Evolutionary conservation across 2,888 invertebrate species (phyloP).

Genomic region (Hypselothyrea guttata): DNA sequence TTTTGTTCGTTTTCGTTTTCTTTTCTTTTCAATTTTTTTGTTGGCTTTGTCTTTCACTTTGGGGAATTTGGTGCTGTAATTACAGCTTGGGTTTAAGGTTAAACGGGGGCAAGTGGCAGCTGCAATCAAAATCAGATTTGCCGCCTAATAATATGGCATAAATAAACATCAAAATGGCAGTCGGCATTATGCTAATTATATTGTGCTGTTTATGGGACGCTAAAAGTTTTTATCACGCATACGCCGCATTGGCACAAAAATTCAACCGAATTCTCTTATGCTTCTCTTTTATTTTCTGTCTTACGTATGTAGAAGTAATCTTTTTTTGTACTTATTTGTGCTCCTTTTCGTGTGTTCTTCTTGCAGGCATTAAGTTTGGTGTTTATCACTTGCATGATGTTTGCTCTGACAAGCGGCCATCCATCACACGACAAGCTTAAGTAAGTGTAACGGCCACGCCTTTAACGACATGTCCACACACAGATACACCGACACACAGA

Average conservation of each 20-base stretch:
- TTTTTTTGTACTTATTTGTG: neutral
- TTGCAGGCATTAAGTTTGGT: slow-evolving; percentile 71
- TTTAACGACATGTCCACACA: slow-evolving; percentile 38
- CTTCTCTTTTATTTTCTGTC: neutral
- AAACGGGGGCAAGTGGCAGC: neutral
- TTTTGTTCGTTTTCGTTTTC: too few relatives aligned
- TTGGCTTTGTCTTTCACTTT: neutral
- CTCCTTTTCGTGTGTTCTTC: slow-evolving; percentile 9
- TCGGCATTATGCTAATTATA: slow-evolving; percentile 59
- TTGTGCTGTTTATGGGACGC: slow-evolving; percentile 43
- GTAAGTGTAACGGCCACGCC: slow-evolving; percentile 68
- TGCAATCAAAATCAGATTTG: slow-evolving; percentile 51
- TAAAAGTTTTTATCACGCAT: slow-evolving; percentile 31
- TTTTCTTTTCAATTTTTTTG: too few relatives aligned
- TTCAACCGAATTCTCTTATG: neutral
- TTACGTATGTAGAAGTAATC: too few relatives aligned
- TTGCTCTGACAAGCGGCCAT: slow-evolving; percentile 72
- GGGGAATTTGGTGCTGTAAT: neutral
- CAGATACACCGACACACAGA: neutral
- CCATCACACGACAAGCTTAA: slow-evolving; percentile 80
- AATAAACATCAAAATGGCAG: slow-evolving; percentile 14
- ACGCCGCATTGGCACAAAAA: slow-evolving; percentile 21
- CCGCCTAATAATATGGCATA: slow-evolving; percentile 33
- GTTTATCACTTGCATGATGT: slow-evolving; percentile 73
- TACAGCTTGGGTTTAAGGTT: neutral